Percentiles rank a stretch among this genome's conserved stretches.
Conservation (phyloP, 2,888 invertebrate species). For the Rhagium mordax region DNA sequence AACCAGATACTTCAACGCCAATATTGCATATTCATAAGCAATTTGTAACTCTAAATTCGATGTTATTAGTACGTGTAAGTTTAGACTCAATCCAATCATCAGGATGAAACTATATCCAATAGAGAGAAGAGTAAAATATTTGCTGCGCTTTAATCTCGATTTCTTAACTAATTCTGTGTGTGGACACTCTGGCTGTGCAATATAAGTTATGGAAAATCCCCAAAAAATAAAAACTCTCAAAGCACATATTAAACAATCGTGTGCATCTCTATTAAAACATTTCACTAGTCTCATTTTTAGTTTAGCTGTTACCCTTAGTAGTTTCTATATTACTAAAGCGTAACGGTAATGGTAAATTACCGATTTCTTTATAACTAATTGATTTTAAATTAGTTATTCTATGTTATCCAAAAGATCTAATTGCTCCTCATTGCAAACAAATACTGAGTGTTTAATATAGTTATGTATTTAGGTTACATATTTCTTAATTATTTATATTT, state of each 20-base stretch:
- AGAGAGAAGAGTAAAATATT: neutral
- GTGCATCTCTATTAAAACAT: neutral
- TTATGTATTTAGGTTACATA: too few species aligned
- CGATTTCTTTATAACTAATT: neutral
- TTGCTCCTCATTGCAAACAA: too few species aligned
- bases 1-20: neutral
- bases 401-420: neutral
- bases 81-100: neutral
- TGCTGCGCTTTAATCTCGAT: neutral
- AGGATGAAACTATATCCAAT: neutral
- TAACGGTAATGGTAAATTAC: neutral
- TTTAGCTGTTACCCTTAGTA: neutral
- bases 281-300: neutral
- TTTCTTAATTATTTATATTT: too few species aligned
- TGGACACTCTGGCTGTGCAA: neutral
- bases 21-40: neutral
- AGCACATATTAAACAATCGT: neutral
- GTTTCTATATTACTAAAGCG: neutral
- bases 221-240: neutral
- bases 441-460: too few species aligned
- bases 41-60: neutral
- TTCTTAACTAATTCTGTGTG: conserved; percentile 5
- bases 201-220: neutral
- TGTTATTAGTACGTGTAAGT: neutral
- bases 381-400: neutral